Conservation (phyloP, 2,888 invertebrate species). For the Portevinia maculata region DNA sequence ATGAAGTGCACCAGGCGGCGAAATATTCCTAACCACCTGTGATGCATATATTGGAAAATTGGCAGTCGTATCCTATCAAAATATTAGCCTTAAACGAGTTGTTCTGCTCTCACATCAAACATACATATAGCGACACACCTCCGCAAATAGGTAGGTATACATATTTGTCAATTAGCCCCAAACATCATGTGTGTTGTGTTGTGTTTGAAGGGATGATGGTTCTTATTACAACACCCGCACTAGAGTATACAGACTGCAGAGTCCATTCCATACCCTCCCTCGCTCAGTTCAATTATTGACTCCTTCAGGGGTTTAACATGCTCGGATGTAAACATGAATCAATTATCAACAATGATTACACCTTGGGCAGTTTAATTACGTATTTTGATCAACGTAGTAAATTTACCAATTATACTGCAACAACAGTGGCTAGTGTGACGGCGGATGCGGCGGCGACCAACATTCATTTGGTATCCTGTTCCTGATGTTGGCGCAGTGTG, state of each 20-base stretch:
- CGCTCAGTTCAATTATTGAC: conserved; percentile 71
- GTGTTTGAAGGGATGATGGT: conserved; percentile 62
- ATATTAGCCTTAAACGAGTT: conserved; percentile 42
- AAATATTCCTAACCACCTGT: conserved; percentile 53
- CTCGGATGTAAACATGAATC: conserved; percentile 77
- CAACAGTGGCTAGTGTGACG: conserved; percentile 35
- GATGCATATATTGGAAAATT: conserved; percentile 66
- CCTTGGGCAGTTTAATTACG: conserved; percentile 76
- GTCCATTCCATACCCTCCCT: conserved; percentile 39
- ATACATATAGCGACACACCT: background rate
- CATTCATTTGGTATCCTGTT: background rate
- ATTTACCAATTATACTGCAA: conserved; percentile 68
- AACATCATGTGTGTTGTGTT: conserved; percentile 46
- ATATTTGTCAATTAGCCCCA: conserved; percentile 25
- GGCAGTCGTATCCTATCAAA: conserved; percentile 66
- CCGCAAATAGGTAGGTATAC: background rate
- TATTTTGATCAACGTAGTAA: conserved; percentile 70
- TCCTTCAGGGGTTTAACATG: conserved; percentile 68
- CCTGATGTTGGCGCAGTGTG: background rate
- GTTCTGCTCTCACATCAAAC: background rate
- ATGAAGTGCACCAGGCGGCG: conserved; percentile 46
- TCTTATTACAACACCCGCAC: conserved; percentile 51
- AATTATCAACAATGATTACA: conserved; percentile 77
- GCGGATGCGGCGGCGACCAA: background rate
- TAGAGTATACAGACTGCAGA: conserved; percentile 19